A percentile compares a stretch with the other conserved stretches of the same genome.
These are phyloP conservation scores for Pseudochirops cupreus DNA, from an alignment of 2,797 vertebrate species.

Conservation along the genomic window DNA sequence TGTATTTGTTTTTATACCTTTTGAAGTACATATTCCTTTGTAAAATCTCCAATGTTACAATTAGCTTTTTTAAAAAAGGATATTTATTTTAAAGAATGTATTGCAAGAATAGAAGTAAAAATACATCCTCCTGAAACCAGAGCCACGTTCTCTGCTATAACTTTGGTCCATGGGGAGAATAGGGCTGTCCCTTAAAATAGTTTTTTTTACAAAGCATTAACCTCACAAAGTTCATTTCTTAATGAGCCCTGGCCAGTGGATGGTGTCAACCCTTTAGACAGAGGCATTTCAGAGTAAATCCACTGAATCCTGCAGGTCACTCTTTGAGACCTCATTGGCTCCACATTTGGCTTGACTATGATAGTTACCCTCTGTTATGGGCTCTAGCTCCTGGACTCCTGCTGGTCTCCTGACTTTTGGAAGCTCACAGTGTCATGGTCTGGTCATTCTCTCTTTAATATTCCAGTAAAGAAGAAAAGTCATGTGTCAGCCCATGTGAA, in stretches of 20 bases:
- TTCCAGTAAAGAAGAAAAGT: background rate
- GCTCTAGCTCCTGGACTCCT: background rate
- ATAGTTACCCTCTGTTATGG: background rate
- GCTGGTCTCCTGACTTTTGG: background rate
- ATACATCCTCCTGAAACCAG: background rate
- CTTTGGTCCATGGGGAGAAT: background rate
- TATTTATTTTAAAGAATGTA: too few relatives aligned
- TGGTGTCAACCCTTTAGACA: background rate
- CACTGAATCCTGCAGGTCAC: background rate
- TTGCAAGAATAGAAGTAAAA: too few relatives aligned
- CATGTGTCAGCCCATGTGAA: background rate
- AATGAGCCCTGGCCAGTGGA: background rate
- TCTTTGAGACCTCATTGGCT: background rate
- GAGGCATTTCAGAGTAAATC: background rate
- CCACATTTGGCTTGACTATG: background rate
- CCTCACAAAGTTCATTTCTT: background rate
- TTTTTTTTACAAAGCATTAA: background rate
- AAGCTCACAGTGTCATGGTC: background rate
- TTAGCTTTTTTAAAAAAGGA: background rate
- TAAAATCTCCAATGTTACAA: background rate
- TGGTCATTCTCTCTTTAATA: background rate
- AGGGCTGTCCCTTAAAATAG: background rate
- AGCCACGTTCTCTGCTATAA: background rate
- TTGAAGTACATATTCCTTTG: background rate
- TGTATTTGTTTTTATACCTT: background rate